A percentile compares a stretch with the other conserved stretches of the same genome.
Conservation (phyloP, 2,797 vertebrate genomes). For the Rachycentron canadum region DNA sequence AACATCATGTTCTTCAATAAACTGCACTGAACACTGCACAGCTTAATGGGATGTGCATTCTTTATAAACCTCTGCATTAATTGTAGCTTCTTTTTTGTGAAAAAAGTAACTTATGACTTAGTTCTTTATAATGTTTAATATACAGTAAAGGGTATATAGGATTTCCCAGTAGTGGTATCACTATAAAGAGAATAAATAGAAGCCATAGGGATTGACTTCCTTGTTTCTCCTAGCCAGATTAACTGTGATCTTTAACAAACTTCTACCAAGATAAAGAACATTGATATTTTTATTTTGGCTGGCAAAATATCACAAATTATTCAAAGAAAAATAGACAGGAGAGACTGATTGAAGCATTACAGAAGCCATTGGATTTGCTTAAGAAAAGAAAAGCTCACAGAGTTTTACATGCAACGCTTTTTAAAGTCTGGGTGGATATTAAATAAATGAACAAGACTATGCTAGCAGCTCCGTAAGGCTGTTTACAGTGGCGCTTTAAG, state of each 20-base stretch:
- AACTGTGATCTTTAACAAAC: slow-evolving; percentile 30
- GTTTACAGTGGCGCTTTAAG: background rate
- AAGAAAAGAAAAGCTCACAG: background rate
- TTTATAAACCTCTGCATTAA: background rate
- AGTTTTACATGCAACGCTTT: background rate
- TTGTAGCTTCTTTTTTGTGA: background rate
- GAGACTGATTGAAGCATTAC: background rate
- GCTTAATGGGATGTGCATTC: background rate
- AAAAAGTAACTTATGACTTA: background rate
- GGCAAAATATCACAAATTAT: background rate
- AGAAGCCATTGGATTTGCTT: background rate
- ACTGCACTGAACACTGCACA: background rate
- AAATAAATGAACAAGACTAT: background rate
- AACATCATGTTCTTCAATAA: slow-evolving; percentile 31
- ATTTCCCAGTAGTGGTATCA: background rate
- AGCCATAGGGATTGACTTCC: slow-evolving; percentile 30
- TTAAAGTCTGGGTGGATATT: background rate
- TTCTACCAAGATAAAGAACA: slow-evolving; percentile 21
- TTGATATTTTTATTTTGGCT: slow-evolving; percentile 15
- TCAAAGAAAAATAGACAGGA: background rate
- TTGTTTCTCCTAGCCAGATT: slow-evolving; percentile 32
- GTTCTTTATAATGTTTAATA: background rate
- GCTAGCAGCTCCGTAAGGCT: too few species aligned
- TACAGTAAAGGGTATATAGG: background rate
- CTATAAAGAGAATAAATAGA: slow-evolving; percentile 4